Evolutionary conservation across 2,797 vertebrate species (phyloP), one percentile per base, ranked within the genome.

Genomic region (Manis javanica): DNA sequence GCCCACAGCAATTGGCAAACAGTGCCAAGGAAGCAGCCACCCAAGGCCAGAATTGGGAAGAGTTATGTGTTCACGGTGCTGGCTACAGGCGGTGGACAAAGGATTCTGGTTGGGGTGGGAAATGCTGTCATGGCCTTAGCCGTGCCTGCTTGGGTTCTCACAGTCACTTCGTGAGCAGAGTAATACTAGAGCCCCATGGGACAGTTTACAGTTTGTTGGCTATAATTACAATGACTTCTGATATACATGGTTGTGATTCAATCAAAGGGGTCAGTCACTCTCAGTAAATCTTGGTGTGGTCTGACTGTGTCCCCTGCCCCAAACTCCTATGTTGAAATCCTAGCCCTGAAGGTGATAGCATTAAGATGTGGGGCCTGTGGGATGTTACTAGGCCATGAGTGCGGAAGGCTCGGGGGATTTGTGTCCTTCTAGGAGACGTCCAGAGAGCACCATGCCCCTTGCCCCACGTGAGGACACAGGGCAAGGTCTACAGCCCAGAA

Each of bases 21-120:
- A 12, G 7, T 5, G 2, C 46, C 29, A 42, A 72, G 29, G 31
- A 53, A 13, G 78, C 53, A 7, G 49, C 12, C 24, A 5, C 2
- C 19, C 31, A 4, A 12, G 55, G 63, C 16, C 14, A 7, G 31
- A 55, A 12, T 0, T 2, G 16, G 37, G 9, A 6, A 0, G 5
- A 23, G 0, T 42, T 34, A 9, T 7, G 0, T 46, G 24, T 19
- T 4, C 3, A 42, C 3, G 21, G 7, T 6, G 3, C 12, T 1
- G 21, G 23, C 49, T 34, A 6, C 4, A 12, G 21, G 46, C 46
- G 21, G 7, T 53, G 0, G 1, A 11, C 6, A 0, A 2, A 61
- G 13, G 53, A 11, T 23, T 11, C 37, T 57, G 42, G 3, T 13
- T 16, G 11, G 79, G 29, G 19, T 19, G 34, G 34, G 13, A 66